A percentile compares a stretch with the other conserved stretches of the same genome.
These are phyloP conservation scores for Xerus rutilus DNA, from an alignment of 2,797 vertebrate genomes.

Conservation along the genomic window DNA sequence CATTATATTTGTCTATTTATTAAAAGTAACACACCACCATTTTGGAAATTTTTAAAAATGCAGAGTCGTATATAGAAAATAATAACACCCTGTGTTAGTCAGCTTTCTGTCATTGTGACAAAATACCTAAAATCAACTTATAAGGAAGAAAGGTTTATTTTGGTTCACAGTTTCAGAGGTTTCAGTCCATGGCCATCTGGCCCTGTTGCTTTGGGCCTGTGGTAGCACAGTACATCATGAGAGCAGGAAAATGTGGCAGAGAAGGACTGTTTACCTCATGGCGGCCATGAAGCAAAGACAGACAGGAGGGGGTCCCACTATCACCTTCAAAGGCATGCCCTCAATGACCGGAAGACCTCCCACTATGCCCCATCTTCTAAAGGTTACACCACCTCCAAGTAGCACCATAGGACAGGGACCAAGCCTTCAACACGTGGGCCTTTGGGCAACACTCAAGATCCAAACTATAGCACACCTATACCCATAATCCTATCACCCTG, in stretches of 20 bases:
- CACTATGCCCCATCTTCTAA: background rate
- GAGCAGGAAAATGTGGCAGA: background rate
- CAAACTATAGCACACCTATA: background rate
- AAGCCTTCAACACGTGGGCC: background rate
- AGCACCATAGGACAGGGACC: too few relatives aligned
- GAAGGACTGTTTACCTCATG: background rate
- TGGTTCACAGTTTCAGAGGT: background rate
- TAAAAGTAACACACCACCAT: conserved; percentile 15
- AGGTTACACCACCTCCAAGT: background rate
- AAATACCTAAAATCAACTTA: background rate
- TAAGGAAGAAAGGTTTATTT: background rate
- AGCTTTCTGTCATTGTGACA: background rate
- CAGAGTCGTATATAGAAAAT: background rate
- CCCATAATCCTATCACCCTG: background rate
- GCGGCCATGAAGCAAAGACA: background rate
- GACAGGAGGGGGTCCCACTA: background rate
- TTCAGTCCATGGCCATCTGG: background rate
- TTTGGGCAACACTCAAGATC: background rate
- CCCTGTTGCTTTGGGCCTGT: background rate
- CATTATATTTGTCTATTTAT: background rate
- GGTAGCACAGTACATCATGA: background rate
- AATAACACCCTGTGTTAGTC: background rate
- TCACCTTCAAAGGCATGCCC: background rate
- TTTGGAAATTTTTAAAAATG: conserved; percentile 41
- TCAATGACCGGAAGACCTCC: background rate